Conservation (phyloP, 2,888 invertebrate species). For the Deroplatys truncata region DNA sequence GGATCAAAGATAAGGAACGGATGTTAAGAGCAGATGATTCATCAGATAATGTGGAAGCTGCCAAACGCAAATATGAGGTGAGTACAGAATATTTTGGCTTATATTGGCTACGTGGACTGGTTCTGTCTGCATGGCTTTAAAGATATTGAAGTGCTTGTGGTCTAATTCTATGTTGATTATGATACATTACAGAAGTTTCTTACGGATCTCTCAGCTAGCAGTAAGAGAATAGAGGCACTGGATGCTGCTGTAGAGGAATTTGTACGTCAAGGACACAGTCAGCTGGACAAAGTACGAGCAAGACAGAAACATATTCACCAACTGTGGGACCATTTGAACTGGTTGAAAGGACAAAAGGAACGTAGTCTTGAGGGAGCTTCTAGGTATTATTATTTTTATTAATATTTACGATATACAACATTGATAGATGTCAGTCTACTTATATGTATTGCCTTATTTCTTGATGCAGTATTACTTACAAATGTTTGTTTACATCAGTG, state of each 20-base stretch:
- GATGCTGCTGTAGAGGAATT: constrained; percentile 84
- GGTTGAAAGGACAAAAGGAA: constrained; percentile 84
- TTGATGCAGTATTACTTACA: too few relatives aligned
- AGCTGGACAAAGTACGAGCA: constrained; percentile 71
- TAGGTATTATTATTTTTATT: constrained; percentile 46
- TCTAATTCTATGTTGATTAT: not conserved
- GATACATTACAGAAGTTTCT: constrained; percentile 69
- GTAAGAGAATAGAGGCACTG: constrained; percentile 84
- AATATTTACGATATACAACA: not conserved
- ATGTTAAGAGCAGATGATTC: constrained; percentile 78
- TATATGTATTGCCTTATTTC: not conserved
- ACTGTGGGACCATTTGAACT: constrained; percentile 82
- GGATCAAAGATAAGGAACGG: constrained; percentile 94
- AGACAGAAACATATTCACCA: constrained; percentile 80
- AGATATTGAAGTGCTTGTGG: not conserved
- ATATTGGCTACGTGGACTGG: not conserved
- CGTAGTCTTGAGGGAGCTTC: constrained; percentile 88
- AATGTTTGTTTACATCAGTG: too few relatives aligned
- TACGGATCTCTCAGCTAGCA: constrained; percentile 91
- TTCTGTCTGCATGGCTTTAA: too few relatives aligned
- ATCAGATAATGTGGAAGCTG: constrained; percentile 85
- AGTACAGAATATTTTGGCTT: not conserved
- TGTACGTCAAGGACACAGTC: constrained; percentile 78
- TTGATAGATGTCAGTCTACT: too few relatives aligned
- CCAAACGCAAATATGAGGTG: constrained; percentile 90